Evolutionary conservation across 64 coral and sea anemone genomes (phyloP).

Genomic region (Montipora foliosa): DNA sequence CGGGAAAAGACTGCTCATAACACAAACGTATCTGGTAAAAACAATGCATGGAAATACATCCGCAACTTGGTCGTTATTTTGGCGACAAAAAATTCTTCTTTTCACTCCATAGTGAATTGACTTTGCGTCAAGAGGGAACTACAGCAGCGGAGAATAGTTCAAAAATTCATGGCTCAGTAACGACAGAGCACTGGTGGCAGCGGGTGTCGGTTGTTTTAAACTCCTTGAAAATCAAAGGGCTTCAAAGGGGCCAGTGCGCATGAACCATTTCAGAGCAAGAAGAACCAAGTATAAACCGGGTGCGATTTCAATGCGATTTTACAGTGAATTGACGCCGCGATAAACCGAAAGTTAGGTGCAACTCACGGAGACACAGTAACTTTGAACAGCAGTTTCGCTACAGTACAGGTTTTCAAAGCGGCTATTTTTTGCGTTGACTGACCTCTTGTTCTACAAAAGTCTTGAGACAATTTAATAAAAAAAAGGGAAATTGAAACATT

Average conservation of each 20-base stretch:
- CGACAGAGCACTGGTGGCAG: background rate
- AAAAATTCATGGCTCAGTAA: constrained; percentile 30
- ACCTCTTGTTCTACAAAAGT: too few species aligned
- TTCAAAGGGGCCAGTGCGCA: background rate
- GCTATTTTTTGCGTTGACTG: too few species aligned
- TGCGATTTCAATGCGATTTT: too few species aligned
- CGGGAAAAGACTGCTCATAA: background rate
- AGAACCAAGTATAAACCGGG: background rate
- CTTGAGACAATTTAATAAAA: too few species aligned
- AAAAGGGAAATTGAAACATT: too few species aligned
- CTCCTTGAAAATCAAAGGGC: background rate
- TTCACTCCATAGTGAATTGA: background rate
- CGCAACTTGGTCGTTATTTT: background rate
- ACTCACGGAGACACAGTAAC: too few species aligned
- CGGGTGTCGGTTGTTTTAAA: constrained; percentile 10
- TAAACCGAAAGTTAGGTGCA: too few species aligned
- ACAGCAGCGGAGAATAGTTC: background rate
- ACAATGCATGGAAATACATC: background rate
- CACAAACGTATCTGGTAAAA: background rate
- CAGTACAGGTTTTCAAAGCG: too few species aligned
- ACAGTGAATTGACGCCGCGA: too few species aligned
- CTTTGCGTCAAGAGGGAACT: background rate
- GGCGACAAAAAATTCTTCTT: background rate
- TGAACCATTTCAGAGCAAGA: background rate
- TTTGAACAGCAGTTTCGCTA: too few species aligned